Evolutionary conservation across 2,888 invertebrate genomes (phyloP).

Genomic region (Onchidella celtica): DNA sequence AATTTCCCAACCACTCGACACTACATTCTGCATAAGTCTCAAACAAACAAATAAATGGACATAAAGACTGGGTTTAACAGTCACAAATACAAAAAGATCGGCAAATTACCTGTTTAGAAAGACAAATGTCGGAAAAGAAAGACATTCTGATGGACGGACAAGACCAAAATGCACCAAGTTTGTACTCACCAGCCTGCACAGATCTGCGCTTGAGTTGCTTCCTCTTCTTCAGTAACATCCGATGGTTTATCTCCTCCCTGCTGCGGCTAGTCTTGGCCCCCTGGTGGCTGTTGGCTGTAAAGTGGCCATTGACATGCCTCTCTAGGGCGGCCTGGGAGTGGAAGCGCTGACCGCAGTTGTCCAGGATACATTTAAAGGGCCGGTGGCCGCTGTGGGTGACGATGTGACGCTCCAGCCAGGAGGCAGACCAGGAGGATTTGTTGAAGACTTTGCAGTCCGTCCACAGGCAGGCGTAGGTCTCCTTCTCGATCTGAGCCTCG

Average conservation of each 20-base stretch:
- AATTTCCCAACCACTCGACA: too few species aligned
- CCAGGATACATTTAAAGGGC: conserved; percentile 96
- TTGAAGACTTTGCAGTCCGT: conserved; percentile 96
- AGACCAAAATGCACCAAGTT: too few species aligned
- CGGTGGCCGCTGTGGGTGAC: conserved; percentile 94
- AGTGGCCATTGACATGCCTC: conserved; percentile 96
- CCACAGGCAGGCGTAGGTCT: conserved; percentile 84
- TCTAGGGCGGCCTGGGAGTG: conserved; percentile 86
- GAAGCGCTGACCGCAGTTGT: conserved; percentile 88
- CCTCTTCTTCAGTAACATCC: conserved; percentile 92
- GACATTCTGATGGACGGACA: too few species aligned
- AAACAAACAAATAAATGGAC: too few species aligned
- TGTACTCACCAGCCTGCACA: conserved; percentile 93
- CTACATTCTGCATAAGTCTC: too few species aligned
- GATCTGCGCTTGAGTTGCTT: conserved; percentile 90
- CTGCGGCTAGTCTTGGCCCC: conserved; percentile 80
- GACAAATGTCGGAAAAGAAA: too few species aligned
- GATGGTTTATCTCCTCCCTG: conserved; percentile 87
- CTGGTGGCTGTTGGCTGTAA: conserved; percentile 83
- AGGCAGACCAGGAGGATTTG: conserved; percentile 93
- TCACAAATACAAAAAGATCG: too few species aligned
- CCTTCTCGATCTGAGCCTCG: conserved; percentile 91
- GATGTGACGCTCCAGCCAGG: conserved; percentile 96
- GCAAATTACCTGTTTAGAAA: too few species aligned
- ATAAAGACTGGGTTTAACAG: too few species aligned